phyloP scores from a whole-genome alignment of 2,888 invertebrate species.

The Siphlonurus alternatus region DNA sequence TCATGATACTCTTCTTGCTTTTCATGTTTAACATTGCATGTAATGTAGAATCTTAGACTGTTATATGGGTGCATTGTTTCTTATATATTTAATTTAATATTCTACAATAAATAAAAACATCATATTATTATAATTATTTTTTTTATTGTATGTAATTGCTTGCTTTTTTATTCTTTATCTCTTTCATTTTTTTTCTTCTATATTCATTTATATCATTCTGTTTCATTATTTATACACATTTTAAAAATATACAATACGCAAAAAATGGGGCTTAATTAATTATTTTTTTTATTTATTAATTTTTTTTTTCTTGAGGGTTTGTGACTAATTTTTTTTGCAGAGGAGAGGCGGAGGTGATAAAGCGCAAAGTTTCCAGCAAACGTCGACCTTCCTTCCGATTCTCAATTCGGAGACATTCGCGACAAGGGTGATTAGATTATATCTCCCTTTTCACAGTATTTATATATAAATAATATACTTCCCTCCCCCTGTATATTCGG shows the following conservation, averaged over 20 bases:
- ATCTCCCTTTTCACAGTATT: too few species aligned
- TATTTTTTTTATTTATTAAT: neutral
- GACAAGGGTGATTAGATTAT: slow-evolving; percentile 3
- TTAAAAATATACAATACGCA: neutral
- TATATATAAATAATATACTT: too few species aligned
- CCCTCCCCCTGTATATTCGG: too few species aligned
- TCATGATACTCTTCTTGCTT: too few species aligned
- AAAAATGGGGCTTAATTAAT: neutral
- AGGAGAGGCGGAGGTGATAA: neutral
- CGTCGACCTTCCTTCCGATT: slow-evolving; percentile 2
- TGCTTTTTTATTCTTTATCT: neutral
- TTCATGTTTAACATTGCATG: too few species aligned
- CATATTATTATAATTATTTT: too few species aligned
- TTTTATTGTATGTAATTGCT: neutral
- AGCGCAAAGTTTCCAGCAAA: neutral
- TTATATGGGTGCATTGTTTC: too few species aligned
- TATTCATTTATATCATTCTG: neutral
- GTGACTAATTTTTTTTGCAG: slow-evolving; percentile 14
- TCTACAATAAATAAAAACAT: too few species aligned
- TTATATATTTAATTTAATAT: too few species aligned
- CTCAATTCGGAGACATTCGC: neutral
- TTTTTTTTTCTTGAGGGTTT: slow-evolving; percentile 31
- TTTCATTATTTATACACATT: neutral
- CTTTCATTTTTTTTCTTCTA: neutral
- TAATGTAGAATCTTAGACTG: too few species aligned